These are phyloP conservation scores for Galemys pyrenaicus DNA, from an alignment of 2,113 vertebrate species.

Conservation along the genomic window DNA sequence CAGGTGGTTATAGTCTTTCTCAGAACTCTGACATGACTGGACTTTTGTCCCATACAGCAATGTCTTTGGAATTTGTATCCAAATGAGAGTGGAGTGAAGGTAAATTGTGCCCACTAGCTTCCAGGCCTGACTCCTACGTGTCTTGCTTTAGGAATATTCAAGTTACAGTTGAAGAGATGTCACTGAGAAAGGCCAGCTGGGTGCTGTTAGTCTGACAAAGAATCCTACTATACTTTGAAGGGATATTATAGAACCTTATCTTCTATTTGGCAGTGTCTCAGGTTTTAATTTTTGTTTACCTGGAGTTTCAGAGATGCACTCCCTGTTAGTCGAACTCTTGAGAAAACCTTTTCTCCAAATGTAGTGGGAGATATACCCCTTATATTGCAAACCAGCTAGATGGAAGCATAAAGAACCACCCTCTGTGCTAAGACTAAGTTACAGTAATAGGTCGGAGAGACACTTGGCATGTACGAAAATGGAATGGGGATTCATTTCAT, in stretches of 20 bases:
- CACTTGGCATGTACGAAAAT: neutral
- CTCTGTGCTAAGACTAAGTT: conserved; percentile 7
- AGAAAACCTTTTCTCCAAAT: neutral
- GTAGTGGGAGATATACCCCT: neutral
- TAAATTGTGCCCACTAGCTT: neutral
- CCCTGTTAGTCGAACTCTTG: neutral
- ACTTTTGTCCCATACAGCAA: neutral
- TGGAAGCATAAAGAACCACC: neutral
- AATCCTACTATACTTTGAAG: neutral
- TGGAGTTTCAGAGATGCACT: neutral
- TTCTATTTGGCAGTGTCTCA: neutral
- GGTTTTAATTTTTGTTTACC: neutral
- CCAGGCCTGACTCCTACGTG: neutral
- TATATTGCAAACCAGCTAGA: neutral
- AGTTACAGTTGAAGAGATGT: neutral
- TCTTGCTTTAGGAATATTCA: neutral
- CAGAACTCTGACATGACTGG: neutral
- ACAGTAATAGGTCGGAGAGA: neutral
- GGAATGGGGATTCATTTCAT: neutral
- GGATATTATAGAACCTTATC: neutral
- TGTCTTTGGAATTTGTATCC: neutral
- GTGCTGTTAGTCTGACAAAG: neutral
- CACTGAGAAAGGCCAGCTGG: neutral
- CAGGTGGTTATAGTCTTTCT: neutral
- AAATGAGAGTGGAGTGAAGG: neutral